phyloP scores from a whole-genome alignment of 2,888 invertebrate species.

The Cetonia aurata region DNA sequence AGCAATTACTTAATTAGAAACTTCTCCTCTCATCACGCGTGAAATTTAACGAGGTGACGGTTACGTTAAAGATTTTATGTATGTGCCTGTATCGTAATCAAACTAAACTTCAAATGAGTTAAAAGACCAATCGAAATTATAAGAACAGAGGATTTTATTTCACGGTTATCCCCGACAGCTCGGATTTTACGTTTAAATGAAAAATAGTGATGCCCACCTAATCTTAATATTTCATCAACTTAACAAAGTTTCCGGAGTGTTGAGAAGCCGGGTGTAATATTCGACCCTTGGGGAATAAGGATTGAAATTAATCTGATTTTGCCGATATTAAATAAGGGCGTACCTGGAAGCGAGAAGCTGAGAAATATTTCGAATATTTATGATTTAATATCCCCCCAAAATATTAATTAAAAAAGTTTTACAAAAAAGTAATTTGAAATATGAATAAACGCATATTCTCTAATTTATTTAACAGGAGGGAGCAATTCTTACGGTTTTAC shows the following conservation, averaged over 20 bases:
- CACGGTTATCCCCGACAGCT: not conserved
- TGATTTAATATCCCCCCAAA: no score
- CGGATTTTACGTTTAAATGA: constrained; percentile 4
- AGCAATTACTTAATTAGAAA: constrained; percentile 26
- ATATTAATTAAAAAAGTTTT: no score
- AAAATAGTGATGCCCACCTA: constrained; percentile 6
- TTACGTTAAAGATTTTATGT: no score
- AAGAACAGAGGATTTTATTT: not conserved
- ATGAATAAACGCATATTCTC: no score
- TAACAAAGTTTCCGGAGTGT: not conserved
- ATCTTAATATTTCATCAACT: constrained; percentile 10
- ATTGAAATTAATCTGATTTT: not conserved
- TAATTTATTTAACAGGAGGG: no score
- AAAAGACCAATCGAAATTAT: not conserved
- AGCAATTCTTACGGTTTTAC: no score
- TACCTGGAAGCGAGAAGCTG: not conserved
- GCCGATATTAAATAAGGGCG: constrained; percentile 9
- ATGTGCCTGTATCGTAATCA: no score
- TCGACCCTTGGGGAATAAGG: not conserved
- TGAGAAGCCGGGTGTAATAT: not conserved
- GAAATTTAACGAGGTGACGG: constrained; percentile 2
- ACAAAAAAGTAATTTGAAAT: no score
- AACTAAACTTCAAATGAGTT: no score
- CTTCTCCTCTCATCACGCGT: constrained; percentile 9
- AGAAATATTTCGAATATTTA: no score